These are phyloP conservation scores for Morelia viridis DNA, from an alignment of 2,797 vertebrate species.

Conservation along the genomic window DNA sequence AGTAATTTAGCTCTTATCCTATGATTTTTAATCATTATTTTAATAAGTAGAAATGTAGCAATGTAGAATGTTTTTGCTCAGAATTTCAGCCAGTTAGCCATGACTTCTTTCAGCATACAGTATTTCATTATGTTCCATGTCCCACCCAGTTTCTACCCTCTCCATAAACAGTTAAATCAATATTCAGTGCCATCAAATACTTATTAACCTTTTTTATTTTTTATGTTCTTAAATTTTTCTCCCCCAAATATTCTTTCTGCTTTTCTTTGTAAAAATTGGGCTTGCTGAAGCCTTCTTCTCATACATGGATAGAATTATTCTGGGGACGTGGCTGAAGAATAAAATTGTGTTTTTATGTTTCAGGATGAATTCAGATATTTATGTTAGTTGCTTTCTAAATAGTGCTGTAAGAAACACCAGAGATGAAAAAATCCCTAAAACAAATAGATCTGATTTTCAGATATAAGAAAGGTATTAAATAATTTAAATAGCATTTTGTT, in stretches of 20 bases:
- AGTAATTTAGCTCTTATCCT: not conserved
- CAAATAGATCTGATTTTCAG: not conserved
- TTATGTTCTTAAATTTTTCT: not conserved
- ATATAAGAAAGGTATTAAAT: not conserved
- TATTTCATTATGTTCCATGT: not conserved
- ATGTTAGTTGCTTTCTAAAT: not conserved
- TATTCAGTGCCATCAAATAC: not conserved
- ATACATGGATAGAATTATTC: not conserved
- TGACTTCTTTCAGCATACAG: not conserved
- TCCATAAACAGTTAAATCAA: not conserved
- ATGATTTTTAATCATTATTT: not conserved
- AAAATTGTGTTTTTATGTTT: conserved; percentile 6
- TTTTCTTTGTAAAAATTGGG: not conserved
- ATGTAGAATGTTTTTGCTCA: not conserved
- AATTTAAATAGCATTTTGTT: conserved; percentile 19
- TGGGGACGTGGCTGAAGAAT: not conserved
- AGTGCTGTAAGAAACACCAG: not conserved
- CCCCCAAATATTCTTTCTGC: not conserved
- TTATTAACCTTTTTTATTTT: not conserved
- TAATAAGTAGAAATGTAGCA: not conserved
- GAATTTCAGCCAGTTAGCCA: not conserved
- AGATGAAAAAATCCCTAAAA: not conserved
- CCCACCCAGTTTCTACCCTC: not conserved
- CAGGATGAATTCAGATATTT: not conserved
- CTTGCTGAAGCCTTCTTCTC: not conserved